These are phyloP conservation scores for Rhinichthys klamathensis DNA, from an alignment of 2,113 vertebrate genomes.

Conservation along the genomic window DNA sequence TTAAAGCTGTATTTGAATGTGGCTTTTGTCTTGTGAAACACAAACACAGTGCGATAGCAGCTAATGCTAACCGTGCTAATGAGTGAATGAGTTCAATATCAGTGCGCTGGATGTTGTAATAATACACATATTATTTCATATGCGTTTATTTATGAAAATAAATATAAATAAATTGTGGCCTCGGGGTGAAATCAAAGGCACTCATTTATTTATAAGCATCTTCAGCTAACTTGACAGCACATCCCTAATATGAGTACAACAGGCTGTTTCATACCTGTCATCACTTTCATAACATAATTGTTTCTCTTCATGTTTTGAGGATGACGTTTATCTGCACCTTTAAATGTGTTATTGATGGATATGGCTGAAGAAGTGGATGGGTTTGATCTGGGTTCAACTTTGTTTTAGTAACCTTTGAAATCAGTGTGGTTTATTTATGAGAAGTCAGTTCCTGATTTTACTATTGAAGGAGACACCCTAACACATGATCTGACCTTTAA, in stretches of 20 bases:
- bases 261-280: conserved; percentile 1
- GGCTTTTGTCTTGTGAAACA: conserved; percentile 13
- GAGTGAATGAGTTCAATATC: conserved; percentile 8
- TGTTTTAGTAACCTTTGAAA: conserved; percentile 26
- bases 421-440: neutral
- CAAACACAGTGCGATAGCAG: conserved; percentile 11
- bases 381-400: conserved; percentile 13
- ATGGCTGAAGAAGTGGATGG: neutral
- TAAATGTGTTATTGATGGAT: neutral
- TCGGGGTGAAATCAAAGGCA: neutral
- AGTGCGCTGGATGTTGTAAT: neutral
- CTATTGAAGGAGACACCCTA: neutral
- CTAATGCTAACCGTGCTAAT: conserved; percentile 38
- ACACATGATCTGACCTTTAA: neutral
- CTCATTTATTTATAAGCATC: neutral
- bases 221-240: neutral
- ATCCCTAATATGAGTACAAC: neutral
- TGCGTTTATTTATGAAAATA: too few relatives aligned
- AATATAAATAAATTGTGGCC: neutral
- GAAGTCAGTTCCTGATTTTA: neutral
- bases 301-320: neutral
- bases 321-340: neutral
- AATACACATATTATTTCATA: neutral
- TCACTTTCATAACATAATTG: too few relatives aligned
- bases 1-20: neutral